phyloP scores from a whole-genome alignment of 23 tunicate species.

The Botrylloides violaceus region DNA sequence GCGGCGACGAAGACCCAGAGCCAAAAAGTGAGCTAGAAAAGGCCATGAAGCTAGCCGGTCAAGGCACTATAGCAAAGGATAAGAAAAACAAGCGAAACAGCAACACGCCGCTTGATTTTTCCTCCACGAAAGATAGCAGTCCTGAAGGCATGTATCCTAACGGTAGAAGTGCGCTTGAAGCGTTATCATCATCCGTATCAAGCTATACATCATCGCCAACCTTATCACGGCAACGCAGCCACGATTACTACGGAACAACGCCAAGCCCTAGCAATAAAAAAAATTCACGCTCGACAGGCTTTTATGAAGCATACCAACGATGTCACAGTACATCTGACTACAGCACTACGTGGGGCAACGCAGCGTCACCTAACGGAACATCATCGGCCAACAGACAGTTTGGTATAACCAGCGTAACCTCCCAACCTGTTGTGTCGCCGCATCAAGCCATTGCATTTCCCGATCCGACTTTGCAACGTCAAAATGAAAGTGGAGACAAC shows the following conservation, averaged over 20 bases:
- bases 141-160: background rate
- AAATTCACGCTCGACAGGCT: background rate
- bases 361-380: conserved; percentile 3
- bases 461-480: background rate
- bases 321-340: conserved; percentile 8
- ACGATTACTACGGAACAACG: conserved; percentile 10
- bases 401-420: background rate
- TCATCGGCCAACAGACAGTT: conserved; percentile 1
- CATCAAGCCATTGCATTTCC: background rate
- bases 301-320: conserved; percentile 12
- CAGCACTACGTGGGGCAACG: background rate
- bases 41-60: background rate
- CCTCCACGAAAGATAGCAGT: background rate
- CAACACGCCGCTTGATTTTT: conserved; percentile 15
- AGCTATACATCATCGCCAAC: conserved; percentile 10
- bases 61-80: background rate
- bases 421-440: conserved; percentile 16
- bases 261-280: conserved; percentile 18
- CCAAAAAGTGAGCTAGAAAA: conserved; percentile 6
- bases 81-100: background rate
- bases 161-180: conserved; percentile 10
- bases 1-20: background rate
- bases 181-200: conserved; percentile 15
- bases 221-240: background rate
- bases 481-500: background rate